These are phyloP conservation scores for Corythaeola cristata DNA, from an alignment of 2,113 vertebrate genomes.

Conservation along the genomic window DNA sequence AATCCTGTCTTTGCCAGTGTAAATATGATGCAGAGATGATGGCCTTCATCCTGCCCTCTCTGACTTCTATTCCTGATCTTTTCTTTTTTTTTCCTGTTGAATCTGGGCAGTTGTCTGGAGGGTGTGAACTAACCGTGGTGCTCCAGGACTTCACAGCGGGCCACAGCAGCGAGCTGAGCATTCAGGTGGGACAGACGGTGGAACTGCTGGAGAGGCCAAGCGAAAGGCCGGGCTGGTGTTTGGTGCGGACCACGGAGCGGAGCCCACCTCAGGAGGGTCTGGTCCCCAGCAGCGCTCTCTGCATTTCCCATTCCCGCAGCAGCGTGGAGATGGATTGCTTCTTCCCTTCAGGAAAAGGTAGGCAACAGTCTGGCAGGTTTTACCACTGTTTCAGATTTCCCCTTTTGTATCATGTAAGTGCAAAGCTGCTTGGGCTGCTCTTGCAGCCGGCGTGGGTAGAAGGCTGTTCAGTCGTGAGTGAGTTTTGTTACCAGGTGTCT, in stretches of 20 bases:
- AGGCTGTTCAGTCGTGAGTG: neutral
- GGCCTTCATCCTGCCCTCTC: neutral
- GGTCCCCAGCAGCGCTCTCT: constrained; percentile 91
- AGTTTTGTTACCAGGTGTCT: constrained; percentile 25
- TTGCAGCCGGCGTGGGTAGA: neutral
- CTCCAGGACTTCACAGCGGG: constrained; percentile 92
- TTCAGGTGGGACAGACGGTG: constrained; percentile 95
- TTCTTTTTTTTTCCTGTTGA: neutral
- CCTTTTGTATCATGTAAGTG: constrained; percentile 55
- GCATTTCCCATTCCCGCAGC: constrained; percentile 94
- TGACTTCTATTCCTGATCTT: neutral
- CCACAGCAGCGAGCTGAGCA: constrained; percentile 88
- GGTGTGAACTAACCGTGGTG: constrained; percentile 94
- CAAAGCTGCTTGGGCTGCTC: constrained; percentile 38
- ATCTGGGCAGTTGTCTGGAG: constrained; percentile 88
- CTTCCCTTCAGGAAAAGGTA: constrained; percentile 96
- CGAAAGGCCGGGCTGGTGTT: constrained; percentile 92
- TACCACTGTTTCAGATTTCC: neutral
- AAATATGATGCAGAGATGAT: constrained; percentile 48
- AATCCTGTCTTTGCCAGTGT: constrained; percentile 40
- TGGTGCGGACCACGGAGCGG: constrained; percentile 91
- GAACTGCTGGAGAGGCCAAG: constrained; percentile 93
- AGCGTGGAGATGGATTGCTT: constrained; percentile 99
- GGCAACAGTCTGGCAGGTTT: neutral
- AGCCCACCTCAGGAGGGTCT: constrained; percentile 91